Evolutionary conservation across 2,113 vertebrate genomes (phyloP).

Genomic region (Pomatorhinus ruficollis): DNA sequence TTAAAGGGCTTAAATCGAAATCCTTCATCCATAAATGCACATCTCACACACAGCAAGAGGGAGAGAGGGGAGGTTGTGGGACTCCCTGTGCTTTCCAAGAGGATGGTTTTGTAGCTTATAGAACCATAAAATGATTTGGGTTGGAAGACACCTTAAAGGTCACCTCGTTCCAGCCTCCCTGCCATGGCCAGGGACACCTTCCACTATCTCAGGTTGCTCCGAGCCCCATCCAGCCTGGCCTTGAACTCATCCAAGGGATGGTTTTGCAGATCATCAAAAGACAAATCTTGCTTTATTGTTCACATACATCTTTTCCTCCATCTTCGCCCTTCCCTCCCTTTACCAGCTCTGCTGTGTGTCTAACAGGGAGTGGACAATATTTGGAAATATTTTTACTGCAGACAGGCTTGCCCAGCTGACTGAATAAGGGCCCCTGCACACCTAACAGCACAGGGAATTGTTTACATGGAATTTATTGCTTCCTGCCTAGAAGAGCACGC

Average conservation of each 20-base stretch:
- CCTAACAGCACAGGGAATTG: background rate
- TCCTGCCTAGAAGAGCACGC: background rate
- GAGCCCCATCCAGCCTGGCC: background rate
- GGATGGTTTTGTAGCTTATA: background rate
- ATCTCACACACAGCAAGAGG: background rate
- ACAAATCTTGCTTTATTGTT: background rate
- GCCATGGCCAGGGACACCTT: background rate
- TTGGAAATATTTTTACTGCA: background rate
- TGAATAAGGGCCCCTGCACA: background rate
- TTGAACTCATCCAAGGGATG: background rate
- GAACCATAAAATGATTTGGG: background rate
- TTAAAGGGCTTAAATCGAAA: background rate
- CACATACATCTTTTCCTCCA: rapidly evolving
- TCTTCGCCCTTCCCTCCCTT: background rate
- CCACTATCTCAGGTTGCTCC: background rate
- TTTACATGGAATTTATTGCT: background rate
- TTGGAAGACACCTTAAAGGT: background rate
- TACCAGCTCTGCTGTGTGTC: background rate
- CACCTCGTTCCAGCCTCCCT: background rate
- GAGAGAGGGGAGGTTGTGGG: background rate
- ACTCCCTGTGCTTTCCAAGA: background rate
- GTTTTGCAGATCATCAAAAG: background rate
- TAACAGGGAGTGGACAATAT: background rate
- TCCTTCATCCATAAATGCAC: background rate
- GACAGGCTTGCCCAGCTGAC: background rate